These are phyloP conservation scores for Leptinotarsa peninsularis DNA, from an alignment of 2,888 invertebrate genomes.

Conservation along the genomic window DNA sequence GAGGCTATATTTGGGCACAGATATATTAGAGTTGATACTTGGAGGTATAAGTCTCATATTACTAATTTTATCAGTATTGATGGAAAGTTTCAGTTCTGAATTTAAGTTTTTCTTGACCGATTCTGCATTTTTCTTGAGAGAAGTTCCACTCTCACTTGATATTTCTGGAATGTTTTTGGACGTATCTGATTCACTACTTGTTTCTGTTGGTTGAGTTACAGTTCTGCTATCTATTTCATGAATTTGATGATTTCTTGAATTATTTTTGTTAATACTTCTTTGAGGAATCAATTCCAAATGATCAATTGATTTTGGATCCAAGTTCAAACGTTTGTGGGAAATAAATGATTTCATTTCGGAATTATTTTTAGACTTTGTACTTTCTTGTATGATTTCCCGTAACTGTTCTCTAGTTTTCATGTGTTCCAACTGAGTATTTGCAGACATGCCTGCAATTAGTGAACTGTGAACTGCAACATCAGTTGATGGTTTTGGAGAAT, in stretches of 20 bases:
- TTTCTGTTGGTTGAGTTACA: constrained; percentile 28
- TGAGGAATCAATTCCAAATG: constrained; percentile 52
- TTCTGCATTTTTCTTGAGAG: constrained; percentile 45
- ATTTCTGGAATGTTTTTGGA: constrained; percentile 66
- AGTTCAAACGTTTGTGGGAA: constrained; percentile 57
- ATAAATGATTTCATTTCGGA: constrained; percentile 52
- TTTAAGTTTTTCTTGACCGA: constrained; percentile 34
- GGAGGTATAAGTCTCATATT: constrained; percentile 40
- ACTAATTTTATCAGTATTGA: constrained; percentile 45
- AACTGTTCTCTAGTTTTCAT: constrained; percentile 29
- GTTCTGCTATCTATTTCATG: constrained; percentile 8
- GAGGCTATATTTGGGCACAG: not conserved
- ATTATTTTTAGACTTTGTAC: constrained; percentile 37
- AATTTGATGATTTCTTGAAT: constrained; percentile 6
- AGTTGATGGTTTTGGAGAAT: constrained; percentile 47
- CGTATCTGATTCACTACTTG: constrained; percentile 63
- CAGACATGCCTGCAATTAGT: constrained; percentile 27
- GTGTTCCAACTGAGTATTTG: constrained; percentile 21
- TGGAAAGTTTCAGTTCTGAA: constrained; percentile 29
- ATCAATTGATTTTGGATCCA: constrained; percentile 55
- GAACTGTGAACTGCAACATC: constrained; percentile 57
- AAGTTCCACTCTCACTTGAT: constrained; percentile 59
- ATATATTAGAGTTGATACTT: constrained; percentile 4
- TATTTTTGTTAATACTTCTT: constrained; percentile 13
- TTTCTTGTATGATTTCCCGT: constrained; percentile 35